Conservation (phyloP, 2,797 vertebrate genomes). For the Pipistrellus kuhlii region DNA sequence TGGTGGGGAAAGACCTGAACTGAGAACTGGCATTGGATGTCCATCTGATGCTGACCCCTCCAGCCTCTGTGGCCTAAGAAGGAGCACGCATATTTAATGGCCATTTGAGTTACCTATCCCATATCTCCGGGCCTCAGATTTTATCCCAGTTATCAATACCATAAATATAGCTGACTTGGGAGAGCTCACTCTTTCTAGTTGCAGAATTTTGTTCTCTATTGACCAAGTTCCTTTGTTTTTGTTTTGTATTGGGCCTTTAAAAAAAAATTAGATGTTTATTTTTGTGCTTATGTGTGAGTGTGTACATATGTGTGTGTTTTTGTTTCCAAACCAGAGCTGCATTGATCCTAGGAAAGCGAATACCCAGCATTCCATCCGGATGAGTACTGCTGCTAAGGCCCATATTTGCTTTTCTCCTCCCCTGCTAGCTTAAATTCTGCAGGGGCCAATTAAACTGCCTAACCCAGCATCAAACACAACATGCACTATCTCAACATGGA, state of each 20-base stretch:
- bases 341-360: conserved; percentile 81
- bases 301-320: neutral
- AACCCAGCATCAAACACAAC: conserved; percentile 73
- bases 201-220: conserved; percentile 48
- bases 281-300: neutral
- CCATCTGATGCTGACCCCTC: fast-evolving
- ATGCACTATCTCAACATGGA: neutral
- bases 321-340: conserved; percentile 26
- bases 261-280: neutral
- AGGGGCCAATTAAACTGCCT: conserved; percentile 78
- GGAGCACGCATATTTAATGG: neutral
- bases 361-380: conserved; percentile 65
- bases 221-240: conserved; percentile 1
- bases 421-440: conserved; percentile 62
- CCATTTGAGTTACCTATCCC: neutral
- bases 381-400: conserved; percentile 39
- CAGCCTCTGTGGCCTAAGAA: neutral
- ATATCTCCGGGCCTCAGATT: neutral
- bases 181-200: conserved; percentile 32
- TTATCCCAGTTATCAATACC: neutral
- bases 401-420: conserved; percentile 61
- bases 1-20: fast-evolving
- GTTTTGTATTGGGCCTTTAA: conserved; percentile 23
- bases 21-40: neutral
- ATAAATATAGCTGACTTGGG: conserved; percentile 16